Evolutionary conservation across 2,113 vertebrate species (phyloP), one percentile per base, ranked within the genome.

Genomic region (Melanostigma gelatinosum): DNA sequence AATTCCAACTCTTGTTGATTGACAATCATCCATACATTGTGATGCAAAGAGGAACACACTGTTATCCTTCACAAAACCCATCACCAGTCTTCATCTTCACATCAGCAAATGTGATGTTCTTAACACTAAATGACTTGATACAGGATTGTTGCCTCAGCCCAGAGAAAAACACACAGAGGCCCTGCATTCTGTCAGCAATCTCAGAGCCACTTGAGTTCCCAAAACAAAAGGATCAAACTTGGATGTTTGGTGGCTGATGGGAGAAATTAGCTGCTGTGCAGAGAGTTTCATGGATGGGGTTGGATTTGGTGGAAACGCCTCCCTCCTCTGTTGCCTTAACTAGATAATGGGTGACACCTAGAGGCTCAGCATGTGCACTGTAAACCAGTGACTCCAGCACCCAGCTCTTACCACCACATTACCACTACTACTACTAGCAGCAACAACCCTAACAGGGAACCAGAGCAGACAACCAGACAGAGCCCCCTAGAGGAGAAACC

Each of bases 341-440:
- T 74, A 64, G 76, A 86, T 79, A 42, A 85, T 75, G 79, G 75
- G 84, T 80, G 89, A 91, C 92, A 91, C 84, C 92, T 91, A 89
- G 85, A 90, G 91, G 86, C 82, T 74, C 40, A 48, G 29, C 58
- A 3, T 61, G 76, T 71, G 50, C 52, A 85, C 80, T 91, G 87
- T 55, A 79, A 80, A 57, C 42, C 64, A 12, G 4, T 63, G 66
- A 83, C 42, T 76, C 55, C 40, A 65, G 46, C 63, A 69, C 11
- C 38, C 32, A 27, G 68, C 34, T 18, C 60, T 38, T 2, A 58
- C 29, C 42, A 64, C 1, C 64, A 70, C 75, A 75, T 80, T 52
- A 69, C 46, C 6, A 40, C 18, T 24, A 10, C 10, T 20, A 18
- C 9, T 8, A 69, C 50, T 36, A 72, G 68, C 63, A 79, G 58